Base-by-base conservation (phyloP, 2,888 invertebrate genomes). In the Allacma fusca region DNA sequence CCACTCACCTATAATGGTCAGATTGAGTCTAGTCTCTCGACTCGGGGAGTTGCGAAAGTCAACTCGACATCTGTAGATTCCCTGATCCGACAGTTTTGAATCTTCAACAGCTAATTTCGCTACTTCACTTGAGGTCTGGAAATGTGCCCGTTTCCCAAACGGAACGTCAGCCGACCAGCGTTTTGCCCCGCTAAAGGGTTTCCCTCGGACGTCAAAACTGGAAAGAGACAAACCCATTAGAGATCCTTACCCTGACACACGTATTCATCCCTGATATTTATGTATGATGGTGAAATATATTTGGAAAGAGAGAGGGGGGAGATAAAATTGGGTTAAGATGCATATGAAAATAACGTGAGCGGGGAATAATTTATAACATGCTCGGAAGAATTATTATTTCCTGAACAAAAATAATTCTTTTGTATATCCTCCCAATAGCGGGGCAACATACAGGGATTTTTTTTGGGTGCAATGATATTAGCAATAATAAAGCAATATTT, bases 11-110 rank as follows among this genome's bases (percentile, higher is more conserved):
- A 77, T 80, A 78, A 84, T 78, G 79, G 81, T 81, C 72, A 84
- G 80, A 78, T 83, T 83, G 64, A 84, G 78, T 69, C 81, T 75
- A 69, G 78, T 79, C 64, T 84, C 83, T 29, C 84, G 82, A 77
- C 82, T 83, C 44, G 83, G 84, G 23, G 84, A 84, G 74, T 83
- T 83, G n/a, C 83, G 78, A 77, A 83, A 84, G 75, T 84, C 84
- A 68, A 84, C 84, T 19, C 84, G 79, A 78, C 84, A 84, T 12
- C 83, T 81, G 68, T 83, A 84, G 23, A 84, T 80, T 62, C 83
- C 83, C 75, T 82, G 81, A 74, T 84, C 84, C 50, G 77, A 78
- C 40, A 75, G 67, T 67, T 78, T 78, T 43, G 79, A 78, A 44
- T 81, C 80, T 71, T 84, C 83, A n/a, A 84, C 80, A 74, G 83